Conservation (phyloP, 2,113 vertebrate genomes). For the Tonatia bakeri region DNA sequence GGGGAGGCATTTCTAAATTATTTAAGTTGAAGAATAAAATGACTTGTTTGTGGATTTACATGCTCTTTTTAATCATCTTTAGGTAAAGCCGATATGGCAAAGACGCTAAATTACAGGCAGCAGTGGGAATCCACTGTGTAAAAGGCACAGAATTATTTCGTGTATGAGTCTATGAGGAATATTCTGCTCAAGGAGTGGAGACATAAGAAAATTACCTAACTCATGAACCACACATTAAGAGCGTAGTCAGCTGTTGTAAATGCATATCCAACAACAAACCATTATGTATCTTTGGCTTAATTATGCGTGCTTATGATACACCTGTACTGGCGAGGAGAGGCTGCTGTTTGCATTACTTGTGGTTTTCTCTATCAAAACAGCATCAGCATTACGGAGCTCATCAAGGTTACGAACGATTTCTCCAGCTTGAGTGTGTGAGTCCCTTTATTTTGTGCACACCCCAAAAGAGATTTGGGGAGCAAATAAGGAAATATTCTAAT, state of each 20-base stretch:
- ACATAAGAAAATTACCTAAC: conserved; percentile 77
- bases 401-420: conserved; percentile 25
- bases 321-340: conserved; percentile 64
- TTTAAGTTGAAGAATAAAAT: conserved; percentile 73
- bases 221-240: conserved; percentile 76
- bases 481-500: conserved; percentile 15
- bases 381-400: conserved; percentile 71
- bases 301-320: conserved; percentile 77
- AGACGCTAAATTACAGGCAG: conserved; percentile 73
- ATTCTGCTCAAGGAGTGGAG: conserved; percentile 67
- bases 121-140: conserved; percentile 65
- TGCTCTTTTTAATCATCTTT: conserved; percentile 73
- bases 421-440: background rate
- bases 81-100: conserved; percentile 68
- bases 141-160: conserved; percentile 65
- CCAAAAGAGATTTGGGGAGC: background rate
- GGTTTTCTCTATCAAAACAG: conserved; percentile 80
- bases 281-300: conserved; percentile 79
- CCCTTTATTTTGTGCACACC: conserved; percentile 47
- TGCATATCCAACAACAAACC: conserved; percentile 79
- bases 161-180: conserved; percentile 74
- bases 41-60: conserved; percentile 72
- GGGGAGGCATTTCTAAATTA: conserved; percentile 70
- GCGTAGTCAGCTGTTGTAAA: conserved; percentile 79
- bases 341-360: conserved; percentile 73